A percentile compares a stretch with the other conserved stretches of the same genome.
Conservation (phyloP, 2,888 invertebrate genomes). For the Biston betularia region DNA sequence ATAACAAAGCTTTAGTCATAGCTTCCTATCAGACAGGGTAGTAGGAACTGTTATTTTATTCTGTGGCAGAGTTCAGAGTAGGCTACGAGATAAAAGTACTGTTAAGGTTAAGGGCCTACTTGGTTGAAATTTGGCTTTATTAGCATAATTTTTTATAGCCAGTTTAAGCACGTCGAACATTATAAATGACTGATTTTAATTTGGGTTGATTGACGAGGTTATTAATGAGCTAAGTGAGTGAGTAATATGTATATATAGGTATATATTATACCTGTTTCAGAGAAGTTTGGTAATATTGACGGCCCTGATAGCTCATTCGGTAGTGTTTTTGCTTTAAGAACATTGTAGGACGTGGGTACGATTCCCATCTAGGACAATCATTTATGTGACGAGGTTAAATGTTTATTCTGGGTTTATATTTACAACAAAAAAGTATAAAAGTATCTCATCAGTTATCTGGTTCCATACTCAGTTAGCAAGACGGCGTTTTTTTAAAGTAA, state of each 20-base stretch:
- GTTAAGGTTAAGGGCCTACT: constrained; percentile 14
- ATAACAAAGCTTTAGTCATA: constrained; percentile 18
- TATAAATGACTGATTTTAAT: not conserved
- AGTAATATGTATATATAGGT: not conserved
- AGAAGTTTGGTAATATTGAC: no score
- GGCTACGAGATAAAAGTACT: not conserved
- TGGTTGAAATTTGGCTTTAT: not conserved
- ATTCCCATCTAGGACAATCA: no score
- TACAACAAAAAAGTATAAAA: no score
- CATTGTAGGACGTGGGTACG: no score
- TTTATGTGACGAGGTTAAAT: no score
- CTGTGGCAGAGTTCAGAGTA: constrained; percentile 1
- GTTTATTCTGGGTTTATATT: no score
- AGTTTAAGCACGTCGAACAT: not conserved
- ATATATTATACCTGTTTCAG: not conserved
- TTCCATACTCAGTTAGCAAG: no score
- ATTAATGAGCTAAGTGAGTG: not conserved
- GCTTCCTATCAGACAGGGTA: constrained; percentile 6
- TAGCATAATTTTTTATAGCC: not conserved
- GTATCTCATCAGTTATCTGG: no score
- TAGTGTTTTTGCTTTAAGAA: no score
- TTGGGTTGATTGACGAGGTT: not conserved
- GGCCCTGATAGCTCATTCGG: no score
- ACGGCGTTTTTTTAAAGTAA: no score
- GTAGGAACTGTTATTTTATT: not conserved